phyloP scores from a whole-genome alignment of 2,797 vertebrate species.

The Hypotaenidia okinawae region DNA sequence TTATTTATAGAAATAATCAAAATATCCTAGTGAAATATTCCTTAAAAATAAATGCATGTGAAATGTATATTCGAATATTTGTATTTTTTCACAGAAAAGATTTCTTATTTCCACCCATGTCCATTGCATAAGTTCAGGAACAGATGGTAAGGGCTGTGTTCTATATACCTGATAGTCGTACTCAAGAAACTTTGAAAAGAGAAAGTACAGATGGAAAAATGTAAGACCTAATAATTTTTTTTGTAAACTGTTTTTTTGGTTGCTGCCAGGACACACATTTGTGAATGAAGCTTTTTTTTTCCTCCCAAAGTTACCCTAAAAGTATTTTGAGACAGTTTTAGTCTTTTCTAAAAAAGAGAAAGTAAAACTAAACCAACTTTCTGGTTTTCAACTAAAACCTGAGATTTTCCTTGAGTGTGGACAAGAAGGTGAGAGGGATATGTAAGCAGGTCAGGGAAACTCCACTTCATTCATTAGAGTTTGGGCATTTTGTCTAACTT shows the following conservation, averaged over 20 bases:
- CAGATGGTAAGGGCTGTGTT: constrained; percentile 4
- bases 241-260: not conserved
- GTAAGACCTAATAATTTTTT: not conserved
- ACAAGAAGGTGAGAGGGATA: not conserved
- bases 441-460: not conserved
- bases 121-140: constrained; percentile 2
- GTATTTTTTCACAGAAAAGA: not conserved
- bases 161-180: constrained; percentile 46
- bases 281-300: fast-evolving
- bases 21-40: not conserved
- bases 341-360: not conserved
- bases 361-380: not conserved
- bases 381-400: not conserved
- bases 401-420: not conserved
- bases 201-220: not conserved
- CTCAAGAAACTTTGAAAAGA: constrained; percentile 58
- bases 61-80: not conserved
- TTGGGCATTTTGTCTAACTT: not conserved
- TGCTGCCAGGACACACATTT: not conserved
- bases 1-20: constrained; percentile 7
- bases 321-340: not conserved
- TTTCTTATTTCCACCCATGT: not conserved
- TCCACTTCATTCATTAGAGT: fast-evolving
- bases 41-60: not conserved
- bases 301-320: not conserved